Base-by-base conservation (phyloP, 2,113 vertebrate species). In the Drymodes brunneopygia region DNA sequence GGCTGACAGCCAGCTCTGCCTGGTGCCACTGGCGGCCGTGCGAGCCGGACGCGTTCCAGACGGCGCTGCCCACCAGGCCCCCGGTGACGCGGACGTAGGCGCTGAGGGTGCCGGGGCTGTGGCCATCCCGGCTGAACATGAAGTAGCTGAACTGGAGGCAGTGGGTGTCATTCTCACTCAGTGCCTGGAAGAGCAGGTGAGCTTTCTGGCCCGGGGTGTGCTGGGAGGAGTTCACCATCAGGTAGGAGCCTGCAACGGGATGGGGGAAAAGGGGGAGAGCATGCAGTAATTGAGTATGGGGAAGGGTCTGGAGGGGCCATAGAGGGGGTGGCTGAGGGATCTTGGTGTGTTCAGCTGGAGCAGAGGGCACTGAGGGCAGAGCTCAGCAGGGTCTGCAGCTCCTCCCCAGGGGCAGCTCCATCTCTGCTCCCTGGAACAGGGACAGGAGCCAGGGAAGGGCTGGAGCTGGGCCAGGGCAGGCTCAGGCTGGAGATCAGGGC, bases 121-220 rank as follows among this genome's bases (percentile, higher is more conserved):
- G 99, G 35, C 99, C 99, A 0, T 99, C 99, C 14, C 98, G 97
- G 96, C 98, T 99, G 95, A 99, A 99, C 92, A 99, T 98, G 98
- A 99, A 99, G 96, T 99, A 99, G 97, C 99, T 99, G 98, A 99
- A 99, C 97, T 99, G 99, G 50, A 99, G 98, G 67, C 99, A 99
- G 97, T 99, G 99, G 5, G 99, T 99, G 97, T 99, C 99, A 21
- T 99, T 99, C 97, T 99, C 99, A 1, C 99, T 99, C 97, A 99
- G 98, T 0, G 98, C 98, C 98, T 99, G 99, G 81, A 99, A 98
- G 50, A 99, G 97, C 75, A 99, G 96, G 86, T 99, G 99, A 81
- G 99, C 99, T 38, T 98, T 98, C 95, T 99, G 99, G 54, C 99
- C 99, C 0, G 98, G 94, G 20, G 92, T 94, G 92, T 99, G 99